Evolutionary conservation across 2,113 vertebrate species (phyloP), one percentile per base, ranked within the genome.

Genomic region (Caranx melampygus): DNA sequence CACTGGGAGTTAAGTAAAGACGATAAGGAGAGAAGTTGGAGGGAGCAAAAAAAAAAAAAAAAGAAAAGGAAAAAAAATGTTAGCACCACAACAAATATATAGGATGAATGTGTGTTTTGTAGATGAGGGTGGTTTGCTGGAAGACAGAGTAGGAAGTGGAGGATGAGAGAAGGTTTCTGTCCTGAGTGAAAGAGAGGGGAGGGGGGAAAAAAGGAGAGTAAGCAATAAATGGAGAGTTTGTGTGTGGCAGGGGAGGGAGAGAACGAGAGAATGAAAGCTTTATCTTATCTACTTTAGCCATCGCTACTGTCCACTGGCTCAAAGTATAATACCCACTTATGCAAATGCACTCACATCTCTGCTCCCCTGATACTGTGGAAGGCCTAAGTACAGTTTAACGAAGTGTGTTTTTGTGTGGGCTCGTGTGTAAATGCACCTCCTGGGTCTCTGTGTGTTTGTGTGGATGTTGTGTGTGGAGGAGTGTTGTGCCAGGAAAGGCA

Each of bases 281-380:
- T 79, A 84, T 84, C 79, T 87, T 81, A 88, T 92, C 91, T 84
- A n/a, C 31, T 84, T 90, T 65, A 84, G 82, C 81, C 80, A 91
- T 90, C 91, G 62, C 84, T 67, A 44, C 84, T 84, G 87, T 88
- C 92, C 85, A 86, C 77, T 72, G 88, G 89, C 82, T 82, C 80
- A 34, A 64, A 74, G 76, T 65, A 80, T 90, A 91, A 92, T 88
- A 88, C 81, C 86, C 84, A 89, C 86, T 92, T 89, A 94, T 93
- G 93, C 93, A 92, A 93, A 92, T 92, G 44, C 58, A 21, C 80
- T 83, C 81, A 81, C 81, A 74, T 79, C 81, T 82, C 73, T 61
- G 57, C 74, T 89, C 87, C 82, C 87, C 58, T 58, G 90, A 75
- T 81, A 70, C 71, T 13, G 65, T 66, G 61, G 47, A 81, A 75